These are phyloP conservation scores for Geothlypis trichas DNA, from an alignment of 2,113 vertebrate genomes.

Conservation along the genomic window DNA sequence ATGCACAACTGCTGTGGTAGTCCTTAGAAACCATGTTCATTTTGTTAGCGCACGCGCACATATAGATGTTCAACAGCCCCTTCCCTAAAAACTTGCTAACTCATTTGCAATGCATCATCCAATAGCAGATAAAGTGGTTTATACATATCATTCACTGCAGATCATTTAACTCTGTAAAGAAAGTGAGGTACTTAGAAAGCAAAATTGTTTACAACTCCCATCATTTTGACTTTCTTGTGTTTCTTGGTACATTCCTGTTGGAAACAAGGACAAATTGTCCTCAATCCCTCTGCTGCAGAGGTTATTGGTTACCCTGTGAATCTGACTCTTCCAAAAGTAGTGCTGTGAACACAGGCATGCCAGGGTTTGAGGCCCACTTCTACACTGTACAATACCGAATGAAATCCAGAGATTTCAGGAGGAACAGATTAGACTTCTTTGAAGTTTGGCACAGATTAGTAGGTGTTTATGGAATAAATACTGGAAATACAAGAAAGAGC, in stretches of 20 bases:
- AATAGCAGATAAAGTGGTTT: neutral
- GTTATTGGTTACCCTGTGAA: neutral
- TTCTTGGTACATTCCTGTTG: neutral
- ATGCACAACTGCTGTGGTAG: neutral
- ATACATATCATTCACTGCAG: neutral
- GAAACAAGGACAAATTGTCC: neutral
- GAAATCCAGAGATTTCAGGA: neutral
- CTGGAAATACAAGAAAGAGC: neutral
- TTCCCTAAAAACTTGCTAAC: neutral
- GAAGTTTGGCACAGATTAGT: neutral
- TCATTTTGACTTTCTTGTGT: neutral
- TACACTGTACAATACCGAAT: neutral
- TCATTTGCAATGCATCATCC: neutral
- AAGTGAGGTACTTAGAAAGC: neutral
- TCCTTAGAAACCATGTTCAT: neutral
- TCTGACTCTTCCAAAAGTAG: neutral
- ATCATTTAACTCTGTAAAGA: neutral
- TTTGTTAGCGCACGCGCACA: fast-evolving
- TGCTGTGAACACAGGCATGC: neutral
- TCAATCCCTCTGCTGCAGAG: neutral
- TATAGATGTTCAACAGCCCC: fast-evolving
- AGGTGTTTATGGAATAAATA: neutral
- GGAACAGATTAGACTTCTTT: neutral
- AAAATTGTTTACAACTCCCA: neutral
- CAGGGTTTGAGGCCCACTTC: neutral